Conservation (phyloP, 2,113 vertebrate genomes). For the Podarcis raffonei region DNA sequence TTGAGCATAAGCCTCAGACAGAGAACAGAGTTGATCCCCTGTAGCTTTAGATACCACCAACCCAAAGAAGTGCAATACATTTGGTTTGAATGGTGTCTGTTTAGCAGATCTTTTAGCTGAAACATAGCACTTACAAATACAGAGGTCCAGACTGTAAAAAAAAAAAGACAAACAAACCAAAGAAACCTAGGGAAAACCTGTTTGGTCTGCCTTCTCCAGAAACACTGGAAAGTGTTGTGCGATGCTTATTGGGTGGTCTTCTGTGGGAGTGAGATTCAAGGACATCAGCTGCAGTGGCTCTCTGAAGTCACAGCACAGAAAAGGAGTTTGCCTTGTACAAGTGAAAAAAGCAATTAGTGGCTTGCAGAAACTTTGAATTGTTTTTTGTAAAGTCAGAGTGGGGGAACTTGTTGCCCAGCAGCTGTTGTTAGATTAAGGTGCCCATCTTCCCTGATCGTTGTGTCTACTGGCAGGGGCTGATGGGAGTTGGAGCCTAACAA, state of each 20-base stretch:
- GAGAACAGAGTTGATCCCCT: not conserved
- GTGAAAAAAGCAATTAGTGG: not conserved
- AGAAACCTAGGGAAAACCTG: not conserved
- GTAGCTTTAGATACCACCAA: constrained; percentile 35
- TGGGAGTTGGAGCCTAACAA: no score
- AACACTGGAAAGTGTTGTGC: not conserved
- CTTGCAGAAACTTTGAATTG: not conserved
- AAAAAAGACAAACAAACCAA: not conserved
- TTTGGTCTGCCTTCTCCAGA: not conserved
- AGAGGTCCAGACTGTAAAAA: not conserved
- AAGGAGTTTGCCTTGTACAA: not conserved
- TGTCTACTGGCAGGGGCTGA: no score
- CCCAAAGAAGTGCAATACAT: constrained; percentile 8
- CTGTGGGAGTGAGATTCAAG: not conserved
- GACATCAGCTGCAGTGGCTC: not conserved
- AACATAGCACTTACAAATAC: not conserved
- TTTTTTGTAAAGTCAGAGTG: not conserved
- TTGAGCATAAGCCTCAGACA: constrained; percentile 34
- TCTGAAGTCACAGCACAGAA: not conserved
- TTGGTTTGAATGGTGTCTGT: not conserved
- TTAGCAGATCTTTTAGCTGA: not conserved
- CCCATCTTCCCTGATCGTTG: not conserved
- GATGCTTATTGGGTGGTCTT: not conserved
- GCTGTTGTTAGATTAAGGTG: not conserved
- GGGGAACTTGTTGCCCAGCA: not conserved